phyloP scores from a whole-genome alignment of 64 coral and sea anemone species.

The Porites lutea region DNA sequence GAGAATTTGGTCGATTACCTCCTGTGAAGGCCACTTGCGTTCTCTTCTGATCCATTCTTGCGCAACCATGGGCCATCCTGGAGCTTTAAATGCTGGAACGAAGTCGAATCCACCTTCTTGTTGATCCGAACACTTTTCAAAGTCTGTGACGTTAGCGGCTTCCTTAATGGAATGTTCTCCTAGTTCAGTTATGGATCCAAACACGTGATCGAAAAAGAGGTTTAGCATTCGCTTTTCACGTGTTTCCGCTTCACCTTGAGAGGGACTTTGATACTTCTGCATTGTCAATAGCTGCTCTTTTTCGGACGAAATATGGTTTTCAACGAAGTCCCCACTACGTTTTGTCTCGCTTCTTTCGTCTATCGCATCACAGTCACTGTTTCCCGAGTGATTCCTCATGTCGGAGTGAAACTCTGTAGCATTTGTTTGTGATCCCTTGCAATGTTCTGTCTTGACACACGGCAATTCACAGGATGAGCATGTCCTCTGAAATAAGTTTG shows the following conservation, averaged over 20 bases:
- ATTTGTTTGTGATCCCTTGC: too few relatives aligned
- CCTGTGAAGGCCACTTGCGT: slow-evolving; percentile 59
- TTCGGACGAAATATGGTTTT: background rate
- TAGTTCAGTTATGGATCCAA: background rate
- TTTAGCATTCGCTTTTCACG: background rate
- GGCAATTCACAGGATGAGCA: too few relatives aligned
- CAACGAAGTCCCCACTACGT: background rate
- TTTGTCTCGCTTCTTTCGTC: background rate
- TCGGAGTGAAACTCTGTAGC: too few relatives aligned
- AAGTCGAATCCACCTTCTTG: slow-evolving; percentile 33
- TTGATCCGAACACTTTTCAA: too few relatives aligned
- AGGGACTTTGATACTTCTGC: background rate
- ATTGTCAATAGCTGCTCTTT: background rate
- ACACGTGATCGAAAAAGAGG: background rate
- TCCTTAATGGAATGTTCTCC: background rate
- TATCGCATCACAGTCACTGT: too few relatives aligned
- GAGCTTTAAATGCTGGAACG: slow-evolving; percentile 55
- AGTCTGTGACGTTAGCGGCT: too few relatives aligned
- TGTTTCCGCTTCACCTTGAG: background rate
- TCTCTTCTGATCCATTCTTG: slow-evolving; percentile 44
- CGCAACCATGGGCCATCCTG: slow-evolving; percentile 61
- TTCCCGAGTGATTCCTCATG: too few relatives aligned
- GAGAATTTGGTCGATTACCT: slow-evolving; percentile 42
- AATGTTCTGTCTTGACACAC: too few relatives aligned
- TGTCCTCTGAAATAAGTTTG: too few relatives aligned